phyloP scores from a whole-genome alignment of 2,797 vertebrate genomes.

The Danio jaintianensis region DNA sequence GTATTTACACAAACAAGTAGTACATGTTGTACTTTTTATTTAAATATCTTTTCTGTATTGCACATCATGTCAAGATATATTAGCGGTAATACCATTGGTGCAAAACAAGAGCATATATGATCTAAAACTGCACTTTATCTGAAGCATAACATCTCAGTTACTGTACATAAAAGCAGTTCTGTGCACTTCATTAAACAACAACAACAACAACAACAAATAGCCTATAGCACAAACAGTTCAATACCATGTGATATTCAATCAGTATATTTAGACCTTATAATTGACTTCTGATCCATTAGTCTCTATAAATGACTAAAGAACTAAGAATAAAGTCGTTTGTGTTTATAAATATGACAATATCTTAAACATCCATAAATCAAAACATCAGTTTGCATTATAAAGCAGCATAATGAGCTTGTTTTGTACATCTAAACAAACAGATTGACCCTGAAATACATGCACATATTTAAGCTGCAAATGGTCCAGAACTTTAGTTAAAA shows the following conservation, averaged over 20 bases:
- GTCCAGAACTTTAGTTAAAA: too few species aligned
- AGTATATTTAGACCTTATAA: too few species aligned
- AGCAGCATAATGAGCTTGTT: neutral
- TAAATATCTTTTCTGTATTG: neutral
- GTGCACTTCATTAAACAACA: neutral
- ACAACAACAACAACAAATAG: too few species aligned
- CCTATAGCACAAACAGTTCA: too few species aligned
- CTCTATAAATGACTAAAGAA: neutral
- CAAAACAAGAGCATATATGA: neutral
- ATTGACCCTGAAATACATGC: too few species aligned
- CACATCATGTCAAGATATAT: neutral
- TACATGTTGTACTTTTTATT: neutral
- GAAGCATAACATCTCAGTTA: neutral
- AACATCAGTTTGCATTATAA: neutral
- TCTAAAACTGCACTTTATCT: neutral
- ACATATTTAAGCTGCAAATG: too few species aligned
- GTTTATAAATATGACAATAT: too few species aligned
- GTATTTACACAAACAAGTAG: too few species aligned
- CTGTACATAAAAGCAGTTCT: neutral
- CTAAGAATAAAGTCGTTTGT: neutral
- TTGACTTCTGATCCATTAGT: too few species aligned
- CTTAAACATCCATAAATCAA: neutral
- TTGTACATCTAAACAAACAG: neutral
- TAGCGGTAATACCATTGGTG: neutral
- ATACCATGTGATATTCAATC: too few species aligned